Evolutionary conservation across 2,888 invertebrate genomes (phyloP).

Genomic region (Microctonus hyperodae): DNA sequence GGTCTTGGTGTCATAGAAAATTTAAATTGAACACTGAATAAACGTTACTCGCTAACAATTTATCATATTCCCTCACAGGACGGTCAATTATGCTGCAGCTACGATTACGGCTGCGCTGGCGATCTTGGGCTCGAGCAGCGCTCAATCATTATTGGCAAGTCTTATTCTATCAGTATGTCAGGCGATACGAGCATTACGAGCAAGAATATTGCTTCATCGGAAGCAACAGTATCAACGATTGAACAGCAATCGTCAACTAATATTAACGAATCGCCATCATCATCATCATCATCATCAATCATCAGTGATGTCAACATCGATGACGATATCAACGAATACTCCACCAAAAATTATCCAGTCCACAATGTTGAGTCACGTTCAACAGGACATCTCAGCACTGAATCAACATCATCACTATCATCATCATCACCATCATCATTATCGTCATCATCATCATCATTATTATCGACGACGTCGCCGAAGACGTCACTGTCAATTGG

Average conservation of each 20-base stretch:
- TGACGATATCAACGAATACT: conserved; percentile 2
- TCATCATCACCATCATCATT: conserved; percentile 17
- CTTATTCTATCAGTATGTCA: conserved; percentile 46
- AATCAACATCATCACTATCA: conserved; percentile 14
- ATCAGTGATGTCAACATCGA: background rate
- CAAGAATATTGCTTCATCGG: conserved; percentile 51
- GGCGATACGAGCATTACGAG: conserved; percentile 47
- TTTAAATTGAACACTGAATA: background rate
- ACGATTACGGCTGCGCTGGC: conserved; percentile 65
- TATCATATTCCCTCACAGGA: conserved; percentile 55
- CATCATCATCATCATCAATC: conserved; percentile 26
- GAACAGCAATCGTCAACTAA: conserved; percentile 28
- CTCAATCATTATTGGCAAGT: conserved; percentile 47
- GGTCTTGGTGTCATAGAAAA: conserved; percentile 9
- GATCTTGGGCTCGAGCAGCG: conserved; percentile 54
- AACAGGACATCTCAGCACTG: conserved; percentile 1
- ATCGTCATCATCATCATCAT: conserved; percentile 21
- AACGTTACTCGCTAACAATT: conserved; percentile 22
- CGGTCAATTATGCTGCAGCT: conserved; percentile 66
- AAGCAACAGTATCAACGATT: conserved; percentile 59
- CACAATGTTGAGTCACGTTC: background rate
- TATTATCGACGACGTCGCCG: conserved; percentile 27
- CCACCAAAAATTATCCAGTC: conserved; percentile 22
- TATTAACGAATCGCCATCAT: conserved; percentile 19
- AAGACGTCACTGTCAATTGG: conserved; percentile 21